Conservation (phyloP, 2,797 vertebrate genomes). For the Macrochelys suwanniensis region DNA sequence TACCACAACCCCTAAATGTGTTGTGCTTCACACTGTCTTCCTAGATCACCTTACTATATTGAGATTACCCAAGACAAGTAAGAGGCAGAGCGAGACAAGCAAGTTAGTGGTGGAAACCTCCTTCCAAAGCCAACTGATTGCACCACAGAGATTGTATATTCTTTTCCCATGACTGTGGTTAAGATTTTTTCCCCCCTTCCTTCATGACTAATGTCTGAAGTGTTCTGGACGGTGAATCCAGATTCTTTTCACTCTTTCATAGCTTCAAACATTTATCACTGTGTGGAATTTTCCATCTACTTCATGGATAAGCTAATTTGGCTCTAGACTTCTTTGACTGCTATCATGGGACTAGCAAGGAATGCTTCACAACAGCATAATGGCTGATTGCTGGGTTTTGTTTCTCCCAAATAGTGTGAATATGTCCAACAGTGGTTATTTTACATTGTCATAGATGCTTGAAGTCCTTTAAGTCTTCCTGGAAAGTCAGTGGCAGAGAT, state of each 20-base stretch:
- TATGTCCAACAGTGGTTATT: slow-evolving; percentile 18
- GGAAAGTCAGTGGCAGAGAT: slow-evolving; percentile 15
- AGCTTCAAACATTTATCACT: not conserved
- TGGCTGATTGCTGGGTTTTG: slow-evolving; percentile 60
- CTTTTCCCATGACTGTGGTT: not conserved
- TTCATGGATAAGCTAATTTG: not conserved
- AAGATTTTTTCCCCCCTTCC: fast-evolving
- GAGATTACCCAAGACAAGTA: not conserved
- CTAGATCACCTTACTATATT: not conserved
- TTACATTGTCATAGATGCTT: not conserved
- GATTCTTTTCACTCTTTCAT: not conserved
- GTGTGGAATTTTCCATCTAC: slow-evolving; percentile 39
- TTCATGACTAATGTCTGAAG: fast-evolving
- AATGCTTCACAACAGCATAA: not conserved
- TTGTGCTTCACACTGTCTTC: not conserved
- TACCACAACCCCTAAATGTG: not conserved
- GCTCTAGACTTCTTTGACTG: not conserved
- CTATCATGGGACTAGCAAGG: slow-evolving; percentile 14
- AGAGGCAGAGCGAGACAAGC: not conserved
- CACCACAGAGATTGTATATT: not conserved
- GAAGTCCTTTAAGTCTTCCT: slow-evolving; percentile 17
- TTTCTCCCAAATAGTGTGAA: slow-evolving; percentile 48
- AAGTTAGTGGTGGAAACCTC: not conserved
- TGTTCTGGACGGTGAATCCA: fast-evolving
- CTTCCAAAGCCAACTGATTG: not conserved